Evolutionary conservation across 1,140 invertebrate species (phyloP), one percentile per base, ranked within the genome.

Genomic region (Potamilus streckersoni): DNA sequence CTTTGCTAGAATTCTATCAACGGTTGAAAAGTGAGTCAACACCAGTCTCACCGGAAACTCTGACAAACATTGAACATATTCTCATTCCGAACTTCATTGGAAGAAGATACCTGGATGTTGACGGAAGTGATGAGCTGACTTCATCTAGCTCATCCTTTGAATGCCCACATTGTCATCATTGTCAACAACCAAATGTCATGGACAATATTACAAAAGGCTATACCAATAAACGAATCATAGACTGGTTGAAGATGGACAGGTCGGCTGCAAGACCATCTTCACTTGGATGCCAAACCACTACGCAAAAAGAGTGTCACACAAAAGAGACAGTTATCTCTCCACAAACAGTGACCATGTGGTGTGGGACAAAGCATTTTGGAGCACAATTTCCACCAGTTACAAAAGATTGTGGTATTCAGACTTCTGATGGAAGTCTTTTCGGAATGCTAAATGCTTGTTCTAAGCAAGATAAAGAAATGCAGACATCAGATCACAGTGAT

Each of bases 321-420:
- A 79, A 79, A 61, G 79, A 80, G n/a, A 86, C 85, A 0, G 61
- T 73, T 17, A 80, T 86, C 14, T 86, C 86, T 11, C 86, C 85
- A 12, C 79, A 83, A 12, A 85, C 85, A 59, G 82, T 88, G 0
- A 85, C 80, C 5, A 77, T 87, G 15, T 88, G 86, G 86, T 80
- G 82, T 62, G 86, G 86, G 16, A 86, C 85, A n/a, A 88, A 83
- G 76, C 86, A 86, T 62, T 85, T 88, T 69, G 82, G 82, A 11
- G 79, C 84, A 11, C 86, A 88, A 80, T 88, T 88, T 69, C 86
- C 86, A n/a, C 86, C 86, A 38, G 57, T 70, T 57, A 84, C 85
- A 14, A 82, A 80, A 63, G 86, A 88, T 72, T 87, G 82, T 82
- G 82, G 81, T 3, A 81, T 88, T 49, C 86, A 88, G 74, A 84